These are phyloP conservation scores for Mamestra brassicae DNA, from an alignment of 2,888 invertebrate genomes.

Conservation along the genomic window DNA sequence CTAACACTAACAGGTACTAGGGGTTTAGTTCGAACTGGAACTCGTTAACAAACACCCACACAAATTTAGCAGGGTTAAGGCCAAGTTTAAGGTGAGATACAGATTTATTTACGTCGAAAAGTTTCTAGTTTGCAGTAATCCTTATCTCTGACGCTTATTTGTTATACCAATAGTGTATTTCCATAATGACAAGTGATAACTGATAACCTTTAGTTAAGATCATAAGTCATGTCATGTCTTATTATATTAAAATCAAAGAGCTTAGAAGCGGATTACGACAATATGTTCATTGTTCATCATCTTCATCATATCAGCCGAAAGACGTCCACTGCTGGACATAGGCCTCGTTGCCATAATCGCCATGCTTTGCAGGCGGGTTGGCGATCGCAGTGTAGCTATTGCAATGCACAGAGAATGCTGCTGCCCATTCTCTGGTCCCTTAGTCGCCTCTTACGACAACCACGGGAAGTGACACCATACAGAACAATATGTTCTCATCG, in stretches of 20 bases:
- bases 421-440: too few species aligned
- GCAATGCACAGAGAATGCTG: too few species aligned
- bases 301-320: too few species aligned
- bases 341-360: too few species aligned
- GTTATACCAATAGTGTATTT: slow-evolving; percentile 42
- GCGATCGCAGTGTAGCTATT: too few species aligned
- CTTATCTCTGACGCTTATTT: slow-evolving; percentile 19
- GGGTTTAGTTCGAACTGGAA: slow-evolving; percentile 32
- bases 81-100: slow-evolving; percentile 29
- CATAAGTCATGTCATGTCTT: neutral
- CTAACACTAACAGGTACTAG: slow-evolving; percentile 25
- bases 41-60: slow-evolving; percentile 54
- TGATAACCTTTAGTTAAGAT: slow-evolving; percentile 37
- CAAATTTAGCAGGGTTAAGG: slow-evolving; percentile 50
- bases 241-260: neutral
- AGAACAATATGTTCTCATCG: too few species aligned
- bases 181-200: slow-evolving; percentile 2
- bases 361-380: too few species aligned
- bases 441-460: too few species aligned
- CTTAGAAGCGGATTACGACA: neutral
- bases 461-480: too few species aligned
- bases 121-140: slow-evolving; percentile 8
- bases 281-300: neutral
- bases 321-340: too few species aligned
- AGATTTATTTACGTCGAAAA: slow-evolving; percentile 22